Evolutionary conservation across 2,797 vertebrate genomes (phyloP).

Genomic region (Choloepus didactylus): DNA sequence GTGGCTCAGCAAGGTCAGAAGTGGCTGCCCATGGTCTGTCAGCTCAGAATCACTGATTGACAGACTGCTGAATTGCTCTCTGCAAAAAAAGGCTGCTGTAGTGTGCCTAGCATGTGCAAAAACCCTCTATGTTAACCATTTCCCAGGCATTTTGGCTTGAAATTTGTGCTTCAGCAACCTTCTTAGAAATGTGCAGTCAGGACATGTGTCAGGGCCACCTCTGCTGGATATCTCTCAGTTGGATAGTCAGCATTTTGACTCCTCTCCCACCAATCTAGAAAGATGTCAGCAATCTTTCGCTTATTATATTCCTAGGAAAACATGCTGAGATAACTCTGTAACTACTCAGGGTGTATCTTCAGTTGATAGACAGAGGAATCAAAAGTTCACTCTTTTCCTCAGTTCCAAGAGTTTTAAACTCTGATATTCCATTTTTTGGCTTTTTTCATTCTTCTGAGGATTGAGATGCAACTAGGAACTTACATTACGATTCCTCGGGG

Average conservation of each 20-base stretch:
- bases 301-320: slow-evolving; percentile 42
- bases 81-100: not conserved
- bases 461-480: slow-evolving; percentile 79
- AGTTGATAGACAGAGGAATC: slow-evolving; percentile 3
- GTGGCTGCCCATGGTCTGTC: not conserved
- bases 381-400: not conserved
- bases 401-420: not conserved
- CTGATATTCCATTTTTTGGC: not conserved
- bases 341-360: not conserved
- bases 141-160: slow-evolving; percentile 19
- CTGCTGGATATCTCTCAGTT: slow-evolving; percentile 30
- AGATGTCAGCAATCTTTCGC: slow-evolving; percentile 62
- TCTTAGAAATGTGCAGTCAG: not conserved
- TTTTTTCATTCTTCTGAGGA: fast-evolving
- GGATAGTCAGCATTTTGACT: slow-evolving; percentile 68
- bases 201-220: slow-evolving; percentile 4
- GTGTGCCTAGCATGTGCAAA: slow-evolving; percentile 51
- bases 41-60: slow-evolving; percentile 64
- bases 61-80: slow-evolving; percentile 45
- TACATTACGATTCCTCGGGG: slow-evolving; percentile 89
- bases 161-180: slow-evolving; percentile 61
- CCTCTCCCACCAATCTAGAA: not conserved
- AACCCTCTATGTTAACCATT: not conserved
- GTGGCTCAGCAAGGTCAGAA: slow-evolving; percentile 64
- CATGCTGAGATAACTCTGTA: not conserved